Base-by-base conservation (phyloP, 2,113 vertebrate species). In the Lasiurus borealis region DNA sequence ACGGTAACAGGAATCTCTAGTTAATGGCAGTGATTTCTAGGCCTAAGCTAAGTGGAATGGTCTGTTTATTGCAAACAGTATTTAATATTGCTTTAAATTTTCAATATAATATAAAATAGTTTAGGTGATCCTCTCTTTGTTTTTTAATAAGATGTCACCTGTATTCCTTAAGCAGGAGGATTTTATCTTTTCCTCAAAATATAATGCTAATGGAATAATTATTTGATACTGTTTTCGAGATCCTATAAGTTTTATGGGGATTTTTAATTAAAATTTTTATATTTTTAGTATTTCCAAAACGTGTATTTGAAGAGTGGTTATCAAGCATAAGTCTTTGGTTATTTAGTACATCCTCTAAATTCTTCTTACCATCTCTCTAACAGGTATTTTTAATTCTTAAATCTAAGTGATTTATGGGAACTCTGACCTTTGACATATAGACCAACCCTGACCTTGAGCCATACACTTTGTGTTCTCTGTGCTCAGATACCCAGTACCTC, bases 401-500 rank as follows among this genome's bases (percentile, higher is more conserved):
- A 54, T 44, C 4, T 85, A 40, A 88, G 34, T 84, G 29, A 72
- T 80, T 18, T n/a, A 2, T 46, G 50, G 59, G 50, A 69, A 54
- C 66, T 85, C 57, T 88, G 77, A 52, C 40, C 52, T 23, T 77
- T 36, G 36, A 15, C 27, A 1, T 36, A 11, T 25, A 91, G 15
- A 75, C 40, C 89, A 76, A 2, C 27, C 34, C 64, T 93, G 54
- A 83, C 64, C 85, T 75, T 29, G 71, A 88, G 15, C 75, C 18
- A 8, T 52, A n/a, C 4, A 46, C 54, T 81, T 78, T 34, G 66
- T 96, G 15, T 82, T 66, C 64, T 91, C 36, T 91, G 5, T 89
- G 92, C 68, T 76, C 78, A 98, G 98, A 98, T 98, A 99, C 99
- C 95, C 99, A 99, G 98, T 99, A 99, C 97, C 98, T 99, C 95